These are phyloP conservation scores for Periophthalmodon schlosseri DNA, from an alignment of 2,113 vertebrate species.

Conservation along the genomic window DNA sequence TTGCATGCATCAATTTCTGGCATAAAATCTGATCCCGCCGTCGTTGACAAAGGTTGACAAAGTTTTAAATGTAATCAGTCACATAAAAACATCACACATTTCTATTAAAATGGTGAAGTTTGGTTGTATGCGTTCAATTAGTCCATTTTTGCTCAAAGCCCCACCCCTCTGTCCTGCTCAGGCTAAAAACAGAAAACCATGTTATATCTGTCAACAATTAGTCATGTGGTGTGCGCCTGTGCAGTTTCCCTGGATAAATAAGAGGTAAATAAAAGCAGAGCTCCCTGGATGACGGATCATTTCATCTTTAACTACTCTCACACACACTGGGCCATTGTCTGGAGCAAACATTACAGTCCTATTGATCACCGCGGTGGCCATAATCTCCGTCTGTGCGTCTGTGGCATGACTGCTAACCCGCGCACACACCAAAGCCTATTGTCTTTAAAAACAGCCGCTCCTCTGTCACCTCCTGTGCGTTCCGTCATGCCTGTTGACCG, in stretches of 20 bases:
- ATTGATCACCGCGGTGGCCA: slow-evolving; percentile 33
- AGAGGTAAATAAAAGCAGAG: slow-evolving; percentile 8
- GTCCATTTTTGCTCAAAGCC: background rate
- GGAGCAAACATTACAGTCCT: slow-evolving; percentile 24
- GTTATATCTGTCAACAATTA: slow-evolving; percentile 4
- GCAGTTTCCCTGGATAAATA: slow-evolving; percentile 16
- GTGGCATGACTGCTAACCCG: slow-evolving; percentile 37
- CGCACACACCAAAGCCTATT: slow-evolving; percentile 47
- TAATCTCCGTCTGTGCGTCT: slow-evolving; percentile 44
- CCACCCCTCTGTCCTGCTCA: background rate
- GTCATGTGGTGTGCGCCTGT: background rate
- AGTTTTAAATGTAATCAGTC: too few species aligned
- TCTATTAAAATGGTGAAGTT: background rate
- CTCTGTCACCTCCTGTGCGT: slow-evolving; percentile 75
- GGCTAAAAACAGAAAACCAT: slow-evolving; percentile 5
- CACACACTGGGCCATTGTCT: slow-evolving; percentile 11
- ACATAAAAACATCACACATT: too few species aligned
- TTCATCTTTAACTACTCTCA: slow-evolving; percentile 13
- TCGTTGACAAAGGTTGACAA: too few species aligned
- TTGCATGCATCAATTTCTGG: too few species aligned
- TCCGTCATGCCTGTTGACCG: slow-evolving; percentile 78
- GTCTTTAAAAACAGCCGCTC: slow-evolving; percentile 43
- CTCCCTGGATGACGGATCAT: background rate
- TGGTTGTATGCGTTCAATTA: background rate
- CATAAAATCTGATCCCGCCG: too few species aligned